Base-by-base conservation (phyloP, 2,797 vertebrate species). In the Pempheris klunzingeri region DNA sequence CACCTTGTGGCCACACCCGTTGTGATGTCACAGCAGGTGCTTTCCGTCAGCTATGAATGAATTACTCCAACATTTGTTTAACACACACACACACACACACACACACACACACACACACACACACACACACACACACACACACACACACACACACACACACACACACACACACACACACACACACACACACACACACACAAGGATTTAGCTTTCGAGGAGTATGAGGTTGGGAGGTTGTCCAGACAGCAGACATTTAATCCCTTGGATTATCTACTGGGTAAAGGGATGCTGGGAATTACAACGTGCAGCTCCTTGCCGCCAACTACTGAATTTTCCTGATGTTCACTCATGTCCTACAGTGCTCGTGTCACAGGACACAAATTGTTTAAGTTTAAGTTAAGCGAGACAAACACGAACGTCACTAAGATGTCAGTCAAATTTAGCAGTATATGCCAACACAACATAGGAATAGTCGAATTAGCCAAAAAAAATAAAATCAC, bases 241-340 rank as follows among this genome's bases (percentile, higher is more conserved):
- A 86, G 79, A 84, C 76, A 68, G 79, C 70, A 84, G 76, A 88
- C 63, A 73, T 81, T 64, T 88, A 90, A 91, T 92, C 87, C 81
- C 20, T 7, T 34, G 71, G 85, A 88, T 92, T 87, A 87, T 89
- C 74, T 82, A 3, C 15, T 64, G 70, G 69, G 57, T 60, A 39
- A 70, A 80, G n/a, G 32, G 60, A 80, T 77, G 20, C 62, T 68
- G 26, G 50, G 50, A 84, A 73, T n/a, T n/a, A n/a, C n/a, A n/a
- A n/a, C n/a, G 13, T 52, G 22, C 15, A 61, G 70, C 71, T 61
- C 49, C 49, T 55, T 64, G 39, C 63, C n/a, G 47, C 59, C n/a
- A 63, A 32, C n/a, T n/a, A 38, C 9, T 62, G 8, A 8, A 66
- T 78, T 49, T 44, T 64, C 30, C 20, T 64, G 52, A 43, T 34